A percentile compares a stretch with the other conserved stretches of the same genome.
phyloP scores from a whole-genome alignment of 53 echinoderm and acorn worm species.

The Echinometra lucunter region DNA sequence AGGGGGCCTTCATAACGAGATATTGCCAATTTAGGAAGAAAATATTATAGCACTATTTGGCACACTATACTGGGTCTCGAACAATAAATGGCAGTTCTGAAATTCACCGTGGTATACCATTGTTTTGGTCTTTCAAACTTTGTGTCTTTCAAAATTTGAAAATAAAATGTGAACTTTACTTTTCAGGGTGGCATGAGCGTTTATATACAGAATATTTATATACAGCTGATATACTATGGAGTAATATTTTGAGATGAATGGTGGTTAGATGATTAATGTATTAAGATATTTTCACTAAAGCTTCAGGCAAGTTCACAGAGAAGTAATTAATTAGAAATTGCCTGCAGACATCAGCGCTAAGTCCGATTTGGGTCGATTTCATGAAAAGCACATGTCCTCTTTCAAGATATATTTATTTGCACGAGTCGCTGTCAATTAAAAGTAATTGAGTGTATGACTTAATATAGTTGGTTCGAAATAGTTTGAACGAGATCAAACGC shows the following conservation, averaged over 20 bases:
- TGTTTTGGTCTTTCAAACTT: neutral
- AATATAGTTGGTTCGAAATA: neutral
- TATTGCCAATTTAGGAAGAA: neutral
- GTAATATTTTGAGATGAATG: neutral
- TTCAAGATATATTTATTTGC: neutral
- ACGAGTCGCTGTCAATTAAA: constrained; percentile 33
- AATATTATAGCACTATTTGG: neutral
- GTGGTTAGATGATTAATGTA: neutral
- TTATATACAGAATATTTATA: neutral
- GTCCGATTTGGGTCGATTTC: neutral
- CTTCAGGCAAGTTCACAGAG: constrained; percentile 39
- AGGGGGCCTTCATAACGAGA: neutral
- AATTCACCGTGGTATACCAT: neutral
- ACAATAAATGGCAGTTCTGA: neutral
- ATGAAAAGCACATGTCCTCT: constrained; percentile 27
- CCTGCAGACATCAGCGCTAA: neutral
- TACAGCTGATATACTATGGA: too few species aligned
- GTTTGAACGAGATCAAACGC: too few species aligned
- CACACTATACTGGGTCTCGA: neutral
- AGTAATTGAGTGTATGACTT: constrained; percentile 5
- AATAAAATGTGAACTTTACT: neutral
- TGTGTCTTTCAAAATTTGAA: neutral
- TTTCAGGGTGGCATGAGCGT: neutral
- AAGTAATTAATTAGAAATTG: constrained; percentile 49
- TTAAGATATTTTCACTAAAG: neutral